These are phyloP conservation scores for Cistogaster globosa DNA, from an alignment of 2,888 invertebrate species.

Conservation along the genomic window DNA sequence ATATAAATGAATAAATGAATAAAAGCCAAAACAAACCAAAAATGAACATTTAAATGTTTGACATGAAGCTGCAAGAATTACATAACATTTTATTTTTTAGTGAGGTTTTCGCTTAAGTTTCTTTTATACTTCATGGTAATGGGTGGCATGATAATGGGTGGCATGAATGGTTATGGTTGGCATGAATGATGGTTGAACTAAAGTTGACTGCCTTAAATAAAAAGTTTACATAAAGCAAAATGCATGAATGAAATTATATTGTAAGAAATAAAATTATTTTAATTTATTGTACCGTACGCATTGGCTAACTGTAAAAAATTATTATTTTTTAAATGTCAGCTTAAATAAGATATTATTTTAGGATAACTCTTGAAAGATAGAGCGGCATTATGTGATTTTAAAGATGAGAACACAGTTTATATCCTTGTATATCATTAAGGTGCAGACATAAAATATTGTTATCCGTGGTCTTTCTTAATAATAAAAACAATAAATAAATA, in stretches of 20 bases:
- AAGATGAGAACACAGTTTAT: too few relatives aligned
- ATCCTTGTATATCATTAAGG: too few relatives aligned
- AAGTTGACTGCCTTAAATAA: constrained; percentile 45
- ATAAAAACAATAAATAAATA: too few relatives aligned
- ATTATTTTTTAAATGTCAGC: too few relatives aligned
- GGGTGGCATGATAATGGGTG: too few relatives aligned
- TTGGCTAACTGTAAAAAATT: too few relatives aligned
- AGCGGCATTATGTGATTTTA: too few relatives aligned
- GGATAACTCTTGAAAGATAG: too few relatives aligned
- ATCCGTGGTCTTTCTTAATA: too few relatives aligned
- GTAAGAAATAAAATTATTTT: constrained; percentile 7
- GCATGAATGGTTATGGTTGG: too few relatives aligned
- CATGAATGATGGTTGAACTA: not conserved
- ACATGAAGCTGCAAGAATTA: constrained; percentile 65
- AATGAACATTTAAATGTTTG: constrained; percentile 57
- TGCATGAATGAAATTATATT: constrained; percentile 43
- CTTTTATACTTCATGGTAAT: constrained; percentile 50
- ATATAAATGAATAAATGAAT: constrained; percentile 5
- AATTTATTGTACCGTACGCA: not conserved
- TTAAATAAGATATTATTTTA: too few relatives aligned
- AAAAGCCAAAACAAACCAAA: constrained; percentile 23
- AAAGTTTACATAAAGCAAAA: constrained; percentile 59
- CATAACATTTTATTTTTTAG: constrained; percentile 51
- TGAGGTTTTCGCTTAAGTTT: constrained; percentile 19
- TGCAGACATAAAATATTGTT: too few relatives aligned